A percentile compares a stretch with the other conserved stretches of the same genome.
Conservation (phyloP, 2,888 invertebrate genomes). For the Stenurella melanura region DNA sequence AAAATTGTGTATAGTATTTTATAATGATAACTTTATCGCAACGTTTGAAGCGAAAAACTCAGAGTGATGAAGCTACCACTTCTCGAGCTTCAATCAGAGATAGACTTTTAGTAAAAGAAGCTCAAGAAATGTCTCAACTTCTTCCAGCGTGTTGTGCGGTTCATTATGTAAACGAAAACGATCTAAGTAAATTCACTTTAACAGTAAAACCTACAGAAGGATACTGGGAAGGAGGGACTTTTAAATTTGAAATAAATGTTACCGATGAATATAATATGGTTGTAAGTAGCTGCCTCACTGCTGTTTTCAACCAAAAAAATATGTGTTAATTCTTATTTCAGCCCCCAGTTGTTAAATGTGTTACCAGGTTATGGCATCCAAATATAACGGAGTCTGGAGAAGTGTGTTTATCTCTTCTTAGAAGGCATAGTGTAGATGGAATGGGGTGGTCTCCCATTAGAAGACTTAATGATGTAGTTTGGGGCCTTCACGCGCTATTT, state of each 20-base stretch:
- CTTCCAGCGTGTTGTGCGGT: conserved; percentile 88
- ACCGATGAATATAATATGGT: conserved; percentile 98
- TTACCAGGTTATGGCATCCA: conserved; percentile 96
- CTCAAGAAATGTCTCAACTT: conserved; percentile 90
- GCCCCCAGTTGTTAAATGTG: conserved; percentile 94
- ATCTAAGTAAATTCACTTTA: conserved; percentile 86
- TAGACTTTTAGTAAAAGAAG: conserved; percentile 87
- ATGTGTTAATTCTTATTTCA: conserved; percentile 71
- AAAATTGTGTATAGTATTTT: not conserved
- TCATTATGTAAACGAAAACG: conserved; percentile 88
- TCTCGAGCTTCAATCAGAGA: conserved; percentile 84
- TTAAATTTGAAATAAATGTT: conserved; percentile 89
- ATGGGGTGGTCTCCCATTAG: conserved; percentile 95
- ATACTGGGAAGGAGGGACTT: conserved; percentile 90
- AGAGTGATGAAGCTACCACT: conserved; percentile 72
- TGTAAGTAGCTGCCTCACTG: conserved; percentile 77
- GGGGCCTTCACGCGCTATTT: conserved; percentile 95
- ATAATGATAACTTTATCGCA: conserved; percentile 84
- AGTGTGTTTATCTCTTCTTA: conserved; percentile 91
- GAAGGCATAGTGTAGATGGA: conserved; percentile 94
- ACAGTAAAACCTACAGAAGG: conserved; percentile 90
- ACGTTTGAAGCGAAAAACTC: conserved; percentile 79
- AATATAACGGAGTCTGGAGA: conserved; percentile 94
- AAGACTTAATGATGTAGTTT: conserved; percentile 92
- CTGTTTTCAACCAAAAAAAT: not conserved